These are phyloP conservation scores for Megathymus violae DNA, from an alignment of 1,140 invertebrate genomes.

Conservation along the genomic window DNA sequence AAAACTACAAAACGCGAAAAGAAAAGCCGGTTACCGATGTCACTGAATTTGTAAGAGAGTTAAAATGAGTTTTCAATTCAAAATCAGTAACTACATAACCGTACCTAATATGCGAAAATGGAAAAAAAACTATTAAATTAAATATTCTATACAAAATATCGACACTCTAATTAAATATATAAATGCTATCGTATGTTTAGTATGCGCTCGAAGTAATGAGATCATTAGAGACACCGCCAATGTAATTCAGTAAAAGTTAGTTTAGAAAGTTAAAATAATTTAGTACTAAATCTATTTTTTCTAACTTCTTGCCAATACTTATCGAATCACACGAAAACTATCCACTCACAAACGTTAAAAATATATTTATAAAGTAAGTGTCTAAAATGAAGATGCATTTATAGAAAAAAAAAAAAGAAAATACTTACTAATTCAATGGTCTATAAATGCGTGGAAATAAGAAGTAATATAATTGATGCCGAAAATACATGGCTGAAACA, in stretches of 20 bases:
- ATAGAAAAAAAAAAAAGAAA: too few relatives aligned
- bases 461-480: too few relatives aligned
- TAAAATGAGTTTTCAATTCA: too few relatives aligned
- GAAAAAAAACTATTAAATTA: not conserved
- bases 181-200: constrained; percentile 41
- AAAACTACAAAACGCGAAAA: too few relatives aligned
- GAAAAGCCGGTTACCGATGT: too few relatives aligned
- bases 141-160: constrained; percentile 23
- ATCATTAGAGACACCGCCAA: constrained; percentile 56
- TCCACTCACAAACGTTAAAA: constrained; percentile 13
- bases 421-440: too few relatives aligned
- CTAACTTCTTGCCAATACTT: not conserved
- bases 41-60: too few relatives aligned
- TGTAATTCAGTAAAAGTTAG: constrained; percentile 32
- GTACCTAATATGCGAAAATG: not conserved
- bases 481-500: too few relatives aligned
- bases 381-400: too few relatives aligned
- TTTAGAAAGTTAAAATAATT: constrained; percentile 23
- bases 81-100: too few relatives aligned
- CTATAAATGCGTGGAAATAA: too few relatives aligned
- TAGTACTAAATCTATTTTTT: constrained; percentile 9
- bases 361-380: too few relatives aligned
- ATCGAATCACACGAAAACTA: constrained; percentile 20
- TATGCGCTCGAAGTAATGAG: constrained; percentile 48
- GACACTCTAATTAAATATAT: constrained; percentile 34